Evolutionary conservation across 1,140 invertebrate genomes (phyloP), one percentile per base, ranked within the genome.

Genomic region (Sycophila sp.): DNA sequence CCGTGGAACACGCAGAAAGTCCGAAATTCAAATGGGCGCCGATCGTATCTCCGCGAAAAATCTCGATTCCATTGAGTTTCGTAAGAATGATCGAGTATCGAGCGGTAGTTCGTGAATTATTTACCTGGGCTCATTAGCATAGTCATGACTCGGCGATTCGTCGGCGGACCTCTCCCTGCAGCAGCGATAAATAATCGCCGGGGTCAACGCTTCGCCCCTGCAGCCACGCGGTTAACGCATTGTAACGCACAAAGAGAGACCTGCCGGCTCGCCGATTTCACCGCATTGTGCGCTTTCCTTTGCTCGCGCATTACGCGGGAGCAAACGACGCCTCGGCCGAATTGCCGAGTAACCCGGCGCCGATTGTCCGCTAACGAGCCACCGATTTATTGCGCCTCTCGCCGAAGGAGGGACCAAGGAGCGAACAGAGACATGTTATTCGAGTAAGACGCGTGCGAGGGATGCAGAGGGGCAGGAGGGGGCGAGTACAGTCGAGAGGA

Each of bases 91-190:
- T 49, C 42, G 40, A 26, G 42, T 11, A 60, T 28, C 55, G 38
- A 40, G 30, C 13, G 15, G 1, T 19, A 26, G 13, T 13, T 51
- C n/a, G 60, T 56, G 60, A 64, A 64, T 70, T 70, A 70, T 70
- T 70, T 64, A 70, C 56, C 40, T 34, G 22, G n/a, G 36, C 47
- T 69, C 30, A 69, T 69, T 69, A 63, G 59, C 58, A 62, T 69
- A 58, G 42, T 5, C 66, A 51, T 51, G 66, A 68, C 40, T 49
- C 30, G 66, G 42, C 66, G 42, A 68, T 68, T 47, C 40, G 10
- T 45, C 24, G 53, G 7, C n/a, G 36, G 2, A 24, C 24, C n/a
- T 28, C 28, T n/a, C 19, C n/a, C 2, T 51, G 13, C 49, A 17
- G 19, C 22, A 8, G 13, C 42, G 30, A 49, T 66, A 38, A 65